Evolutionary conservation across 2,113 vertebrate genomes (phyloP), one percentile per base, ranked within the genome.

Genomic region (Hypomesus transpacificus): DNA sequence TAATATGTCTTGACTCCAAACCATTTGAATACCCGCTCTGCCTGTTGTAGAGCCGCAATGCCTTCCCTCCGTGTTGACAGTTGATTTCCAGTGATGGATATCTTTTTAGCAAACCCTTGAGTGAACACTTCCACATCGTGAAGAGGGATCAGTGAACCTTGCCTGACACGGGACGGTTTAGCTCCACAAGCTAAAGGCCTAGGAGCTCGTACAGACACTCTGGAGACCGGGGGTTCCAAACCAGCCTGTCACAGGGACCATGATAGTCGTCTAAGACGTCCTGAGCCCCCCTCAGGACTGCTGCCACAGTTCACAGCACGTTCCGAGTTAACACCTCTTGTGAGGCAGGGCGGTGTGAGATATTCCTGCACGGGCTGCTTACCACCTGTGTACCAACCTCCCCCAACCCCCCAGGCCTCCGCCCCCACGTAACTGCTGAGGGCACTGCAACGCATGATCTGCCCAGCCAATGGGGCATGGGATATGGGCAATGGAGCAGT

Each of bases 391-490:
- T 20, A 16, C 26, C 18, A 3, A 18, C 8, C 75, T 17, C 82
- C 78, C 75, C 53, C 22, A 65, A 76, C 16, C 69, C n/a, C 39
- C 7, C 9, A 46, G 8, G 7, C 39, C 7, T 2, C 7, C 39
- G 2, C 39, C 7, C 39, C 8, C 39, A 13, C 2, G 9, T 9
- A 46, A 56, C 54, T 16, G 17, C 16, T 56, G 14, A 22, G 46
- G 65, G 9, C 39, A 34, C 14, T 17, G 5, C 50, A 4, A 39
- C 11, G 82, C 73, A 62, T 74, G 80, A 82, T 78, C 81, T 84
- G 73, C 78, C 59, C 20, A 76, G 82, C 72, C 74, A 81, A 69
- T 69, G 80, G 81, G 77, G 82, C 85, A 75, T 82, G 64, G 62
- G 61, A 51, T 65, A 71, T 74, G 80, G 72, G 81, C 80, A 82